phyloP scores from a whole-genome alignment of 2,113 vertebrate species.

The Sinocyclocheilus anophthalmus region DNA sequence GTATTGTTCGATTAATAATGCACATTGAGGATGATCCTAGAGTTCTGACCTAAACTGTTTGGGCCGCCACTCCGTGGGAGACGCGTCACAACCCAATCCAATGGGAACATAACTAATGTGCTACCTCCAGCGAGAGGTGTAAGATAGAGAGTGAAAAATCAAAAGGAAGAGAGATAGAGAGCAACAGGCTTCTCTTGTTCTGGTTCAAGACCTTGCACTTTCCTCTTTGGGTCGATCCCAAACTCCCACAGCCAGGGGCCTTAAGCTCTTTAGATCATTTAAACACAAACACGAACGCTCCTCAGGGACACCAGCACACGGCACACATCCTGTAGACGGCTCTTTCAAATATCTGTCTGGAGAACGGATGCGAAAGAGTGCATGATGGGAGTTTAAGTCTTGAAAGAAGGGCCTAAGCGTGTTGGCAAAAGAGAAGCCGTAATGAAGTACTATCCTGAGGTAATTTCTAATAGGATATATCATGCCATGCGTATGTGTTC shows the following conservation, averaged over 20 bases:
- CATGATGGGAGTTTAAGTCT: slow-evolving; percentile 6
- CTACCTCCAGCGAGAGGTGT: background rate
- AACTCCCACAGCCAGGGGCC: slow-evolving; percentile 18
- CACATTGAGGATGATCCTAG: slow-evolving; percentile 34
- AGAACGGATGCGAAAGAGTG: slow-evolving; percentile 10
- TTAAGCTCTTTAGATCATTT: slow-evolving; percentile 34
- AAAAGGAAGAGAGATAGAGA: background rate
- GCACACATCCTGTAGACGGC: slow-evolving; percentile 25
- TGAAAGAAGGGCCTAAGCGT: background rate
- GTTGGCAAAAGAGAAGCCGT: background rate
- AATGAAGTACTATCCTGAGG: background rate
- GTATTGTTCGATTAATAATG: slow-evolving; percentile 51
- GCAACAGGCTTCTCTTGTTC: slow-evolving; percentile 30
- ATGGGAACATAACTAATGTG: slow-evolving; percentile 19
- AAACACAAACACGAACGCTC: slow-evolving; percentile 29
- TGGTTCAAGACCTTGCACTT: background rate
- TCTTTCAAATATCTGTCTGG: slow-evolving; percentile 34
- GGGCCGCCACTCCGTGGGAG: slow-evolving; percentile 16
- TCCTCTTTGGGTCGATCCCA: slow-evolving; percentile 31
- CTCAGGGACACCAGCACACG: slow-evolving; percentile 10
- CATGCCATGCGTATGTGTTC: background rate
- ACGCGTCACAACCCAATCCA: slow-evolving; percentile 28
- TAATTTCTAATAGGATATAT: background rate
- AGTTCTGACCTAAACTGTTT: slow-evolving; percentile 39
- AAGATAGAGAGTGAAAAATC: background rate